A percentile compares a stretch with the other conserved stretches of the same genome.
These are phyloP conservation scores for Luehdorfia chinensis DNA, from an alignment of 1,140 invertebrate genomes.

Conservation along the genomic window DNA sequence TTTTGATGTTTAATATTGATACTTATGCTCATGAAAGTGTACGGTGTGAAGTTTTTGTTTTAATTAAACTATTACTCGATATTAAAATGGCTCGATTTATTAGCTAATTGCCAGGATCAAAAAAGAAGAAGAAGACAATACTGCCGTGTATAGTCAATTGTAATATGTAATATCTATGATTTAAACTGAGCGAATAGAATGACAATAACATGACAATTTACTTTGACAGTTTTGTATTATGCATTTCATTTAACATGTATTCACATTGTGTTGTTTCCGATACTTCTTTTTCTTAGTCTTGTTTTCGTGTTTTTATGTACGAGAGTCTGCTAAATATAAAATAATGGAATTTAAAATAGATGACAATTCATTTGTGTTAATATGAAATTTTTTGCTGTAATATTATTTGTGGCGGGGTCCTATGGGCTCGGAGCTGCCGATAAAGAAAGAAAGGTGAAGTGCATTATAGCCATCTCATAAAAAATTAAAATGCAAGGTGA, in stretches of 20 bases:
- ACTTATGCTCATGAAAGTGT: too few species aligned
- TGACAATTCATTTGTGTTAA: constrained; percentile 32
- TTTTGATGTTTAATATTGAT: too few species aligned
- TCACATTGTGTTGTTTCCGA: background rate
- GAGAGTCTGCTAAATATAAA: too few species aligned
- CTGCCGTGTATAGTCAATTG: too few species aligned
- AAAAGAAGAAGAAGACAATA: too few species aligned
- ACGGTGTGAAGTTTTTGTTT: too few species aligned
- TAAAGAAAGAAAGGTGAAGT: constrained; percentile 58
- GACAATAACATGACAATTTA: constrained; percentile 5
- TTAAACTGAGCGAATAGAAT: too few species aligned
- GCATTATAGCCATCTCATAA: constrained; percentile 28
- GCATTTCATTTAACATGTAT: too few species aligned
- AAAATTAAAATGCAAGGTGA: constrained; percentile 36
- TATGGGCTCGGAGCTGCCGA: constrained; percentile 46
- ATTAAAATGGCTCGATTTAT: too few species aligned
- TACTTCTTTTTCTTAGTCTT: background rate
- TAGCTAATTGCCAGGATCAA: too few species aligned
- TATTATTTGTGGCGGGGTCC: constrained; percentile 44
- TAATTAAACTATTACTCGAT: too few species aligned
- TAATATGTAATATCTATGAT: too few species aligned
- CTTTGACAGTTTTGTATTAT: constrained; percentile 2
- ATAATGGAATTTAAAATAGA: constrained; percentile 11
- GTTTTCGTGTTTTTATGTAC: background rate
- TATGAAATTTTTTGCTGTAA: constrained; percentile 48